Percentiles rank a stretch among this genome's conserved stretches.
Evolutionary conservation across 2,888 invertebrate genomes (phyloP).

Genomic region (Thecocarcelia acutangulata): DNA sequence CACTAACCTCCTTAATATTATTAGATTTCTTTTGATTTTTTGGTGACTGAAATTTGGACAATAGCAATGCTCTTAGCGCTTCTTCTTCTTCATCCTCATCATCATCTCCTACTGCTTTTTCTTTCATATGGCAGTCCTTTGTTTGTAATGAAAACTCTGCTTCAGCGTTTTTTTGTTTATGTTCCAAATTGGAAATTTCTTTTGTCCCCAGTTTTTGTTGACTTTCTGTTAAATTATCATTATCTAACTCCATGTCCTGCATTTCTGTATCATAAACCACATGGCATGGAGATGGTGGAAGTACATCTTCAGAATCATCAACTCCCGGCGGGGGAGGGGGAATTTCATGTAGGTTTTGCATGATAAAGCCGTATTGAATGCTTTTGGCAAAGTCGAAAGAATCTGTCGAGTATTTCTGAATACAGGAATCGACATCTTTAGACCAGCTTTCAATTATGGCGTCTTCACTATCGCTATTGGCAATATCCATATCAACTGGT

Average conservation of each 20-base stretch:
- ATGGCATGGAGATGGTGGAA: slow-evolving; percentile 35
- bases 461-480: slow-evolving; percentile 78
- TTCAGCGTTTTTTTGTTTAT: neutral
- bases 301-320: slow-evolving; percentile 60
- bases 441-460: slow-evolving; percentile 49
- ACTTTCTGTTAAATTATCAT: slow-evolving; percentile 37
- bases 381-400: slow-evolving; percentile 22
- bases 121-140: neutral
- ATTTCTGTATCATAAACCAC: slow-evolving; percentile 13
- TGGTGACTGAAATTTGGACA: slow-evolving; percentile 74
- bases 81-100: slow-evolving; percentile 75
- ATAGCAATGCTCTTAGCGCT: slow-evolving; percentile 77
- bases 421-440: neutral
- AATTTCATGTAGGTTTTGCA: slow-evolving; percentile 42
- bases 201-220: neutral
- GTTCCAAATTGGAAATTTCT: neutral
- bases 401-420: slow-evolving; percentile 5
- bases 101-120: slow-evolving; percentile 73
- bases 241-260: slow-evolving; percentile 58
- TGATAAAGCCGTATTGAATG: slow-evolving; percentile 35
- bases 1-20: neutral
- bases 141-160: neutral
- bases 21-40: slow-evolving; percentile 69
- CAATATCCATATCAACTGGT: slow-evolving; percentile 81
- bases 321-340: slow-evolving; percentile 63